Evolutionary conservation across 2,797 vertebrate genomes (phyloP), one percentile per base, ranked within the genome.

Genomic region (Coilia nasus): DNA sequence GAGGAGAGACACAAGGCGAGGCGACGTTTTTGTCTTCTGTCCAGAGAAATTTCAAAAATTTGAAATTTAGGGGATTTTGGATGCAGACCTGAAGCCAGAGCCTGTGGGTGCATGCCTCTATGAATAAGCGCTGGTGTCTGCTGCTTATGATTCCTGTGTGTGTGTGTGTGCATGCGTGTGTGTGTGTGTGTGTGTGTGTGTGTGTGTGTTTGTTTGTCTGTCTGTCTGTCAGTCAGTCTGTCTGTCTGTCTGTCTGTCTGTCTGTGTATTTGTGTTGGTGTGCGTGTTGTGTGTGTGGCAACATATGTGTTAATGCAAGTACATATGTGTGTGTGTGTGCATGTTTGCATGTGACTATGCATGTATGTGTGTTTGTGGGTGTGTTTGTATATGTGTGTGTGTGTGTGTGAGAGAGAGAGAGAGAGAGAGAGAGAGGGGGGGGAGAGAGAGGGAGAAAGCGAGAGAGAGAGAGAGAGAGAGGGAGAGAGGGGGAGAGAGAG

Each of bases 401-500:
- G 62, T 67, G 62, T 67, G 25, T 67, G 62, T 31, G 62, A 35
- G 67, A 35, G 67, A 35, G 67, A 5, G 67, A 31, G 23, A 14
- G 12, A 31, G 62, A 12, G 62, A 5, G n/a, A 10, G 62, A 10
- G 62, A 6, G 25, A 35, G 67, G 35, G 28, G 57, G 3, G 17
- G 21, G 57, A 21, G 50, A 54, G 50, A 54, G 9, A 54, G 50
- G 9, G 14, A 54, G 50, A 54, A 14, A 54, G 50, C 3, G 50
- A 54, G 50, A 54, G 50, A 54, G 62, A 67, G 23, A 67, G 62
- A 28, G 21, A 67, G 62, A 67, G 83, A 83, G 83, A 54, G 84
- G 62, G 85, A 81, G 84, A 84, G 82, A 81, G 60, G 57, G 88
- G 83, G 86, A 83, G 78, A 83, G 84, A 84, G 84, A 85, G 62